Evolutionary conservation across 2,888 invertebrate species (phyloP).

Genomic region (Anagyrus pseudococci): DNA sequence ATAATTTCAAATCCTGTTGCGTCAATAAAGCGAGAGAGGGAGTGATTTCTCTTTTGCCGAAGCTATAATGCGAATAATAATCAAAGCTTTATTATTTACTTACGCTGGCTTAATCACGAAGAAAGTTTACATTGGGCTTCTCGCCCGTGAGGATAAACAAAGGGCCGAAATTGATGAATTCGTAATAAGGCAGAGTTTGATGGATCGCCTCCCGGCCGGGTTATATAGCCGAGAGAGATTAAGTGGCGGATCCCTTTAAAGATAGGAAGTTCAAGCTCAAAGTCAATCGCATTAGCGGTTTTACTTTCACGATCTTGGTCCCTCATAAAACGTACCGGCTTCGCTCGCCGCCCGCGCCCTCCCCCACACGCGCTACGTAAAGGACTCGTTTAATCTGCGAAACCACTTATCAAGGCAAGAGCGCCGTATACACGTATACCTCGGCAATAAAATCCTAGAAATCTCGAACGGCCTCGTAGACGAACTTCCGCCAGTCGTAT

Average conservation of each 20-base stretch:
- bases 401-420: neutral
- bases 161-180: too few relatives aligned
- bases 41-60: too few relatives aligned
- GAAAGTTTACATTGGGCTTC: too few relatives aligned
- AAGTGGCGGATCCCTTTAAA: neutral
- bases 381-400: neutral
- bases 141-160: neutral
- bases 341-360: neutral
- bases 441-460: too few relatives aligned
- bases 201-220: neutral
- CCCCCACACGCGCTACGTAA: neutral
- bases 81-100: too few relatives aligned
- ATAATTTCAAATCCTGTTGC: too few relatives aligned
- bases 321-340: neutral
- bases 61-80: too few relatives aligned
- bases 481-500: neutral
- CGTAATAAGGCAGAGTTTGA: neutral
- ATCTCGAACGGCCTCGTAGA: neutral
- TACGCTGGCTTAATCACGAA: too few relatives aligned
- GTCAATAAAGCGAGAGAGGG: too few relatives aligned
- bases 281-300: constrained; percentile 12
- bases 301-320: neutral
- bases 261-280: neutral
- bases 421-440: too few relatives aligned
- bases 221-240: neutral